Evolutionary conservation across 2,888 invertebrate species (phyloP).

Genomic region (Sepiola atlantica): DNA sequence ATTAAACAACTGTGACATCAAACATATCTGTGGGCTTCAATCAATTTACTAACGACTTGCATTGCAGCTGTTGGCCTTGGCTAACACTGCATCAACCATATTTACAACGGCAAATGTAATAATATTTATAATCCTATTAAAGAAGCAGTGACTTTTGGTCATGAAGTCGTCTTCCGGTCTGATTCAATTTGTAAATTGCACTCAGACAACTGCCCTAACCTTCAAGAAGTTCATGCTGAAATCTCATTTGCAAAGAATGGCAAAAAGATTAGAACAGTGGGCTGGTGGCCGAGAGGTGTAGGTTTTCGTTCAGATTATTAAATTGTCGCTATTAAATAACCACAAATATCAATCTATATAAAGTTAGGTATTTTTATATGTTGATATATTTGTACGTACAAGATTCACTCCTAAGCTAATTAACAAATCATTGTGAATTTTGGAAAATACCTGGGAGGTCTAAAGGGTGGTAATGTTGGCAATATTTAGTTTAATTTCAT

Average conservation of each 20-base stretch:
- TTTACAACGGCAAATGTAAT: neutral
- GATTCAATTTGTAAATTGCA: slow-evolving; percentile 22
- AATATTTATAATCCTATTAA: slow-evolving; percentile 32
- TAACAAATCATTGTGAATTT: too few relatives aligned
- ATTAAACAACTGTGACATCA: slow-evolving; percentile 2
- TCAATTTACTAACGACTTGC: neutral
- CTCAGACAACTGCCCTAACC: neutral
- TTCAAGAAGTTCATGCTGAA: neutral
- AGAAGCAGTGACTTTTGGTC: slow-evolving; percentile 18
- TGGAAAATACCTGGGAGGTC: too few relatives aligned
- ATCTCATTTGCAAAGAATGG: neutral
- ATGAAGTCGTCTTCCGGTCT: neutral
- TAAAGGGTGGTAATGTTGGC: too few relatives aligned
- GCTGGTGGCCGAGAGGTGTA: neutral
- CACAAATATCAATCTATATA: too few relatives aligned
- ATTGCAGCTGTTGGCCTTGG: neutral
- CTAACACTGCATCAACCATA: neutral
- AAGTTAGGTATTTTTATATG: too few relatives aligned
- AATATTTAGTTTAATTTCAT: too few relatives aligned
- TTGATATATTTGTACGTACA: too few relatives aligned
- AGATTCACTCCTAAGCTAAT: too few relatives aligned
- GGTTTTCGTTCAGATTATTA: neutral
- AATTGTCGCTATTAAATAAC: neutral
- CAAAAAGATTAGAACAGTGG: neutral
- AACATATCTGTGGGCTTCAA: neutral